Evolutionary conservation across 2,113 vertebrate species (phyloP), one percentile per base, ranked within the genome.

Genomic region (Leptodactylus fuscus): DNA sequence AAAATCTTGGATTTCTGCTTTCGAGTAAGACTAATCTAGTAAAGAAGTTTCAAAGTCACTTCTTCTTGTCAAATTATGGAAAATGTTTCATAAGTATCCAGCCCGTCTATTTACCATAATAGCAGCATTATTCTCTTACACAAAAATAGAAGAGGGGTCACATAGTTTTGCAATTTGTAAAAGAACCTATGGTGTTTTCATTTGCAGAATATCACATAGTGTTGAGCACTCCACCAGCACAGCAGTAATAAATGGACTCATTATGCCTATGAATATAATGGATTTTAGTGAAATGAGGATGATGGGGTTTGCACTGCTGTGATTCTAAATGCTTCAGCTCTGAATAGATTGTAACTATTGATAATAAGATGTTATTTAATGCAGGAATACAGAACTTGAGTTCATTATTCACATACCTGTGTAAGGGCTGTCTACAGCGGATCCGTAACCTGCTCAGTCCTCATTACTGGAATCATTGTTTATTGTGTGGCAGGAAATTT

Each of bases 351-450:
- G 4, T 51, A 41, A 81, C 58, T 81, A 48, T 48, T 51, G 41
- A 32, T 51, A 69, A 81, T 32, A 48, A 70, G 62, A 48, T 70
- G 80, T 34, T 46, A 81, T 81, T 29, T 27, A 44, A 16, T 5
- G 12, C 24, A 49, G 13, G 38, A 16, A 22, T 24, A n/a, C 20
- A 38, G 55, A 60, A 32, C n/a, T n/a, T n/a, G n/a, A n/a, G 41
- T 65, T 67, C 15, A 62, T 46, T 65, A 18, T 65, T 46, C 58
- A 22, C 2, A 38, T 44, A 22, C 60, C 36, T 27, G 18, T 20
- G 29, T 15, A 27, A 62, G 78, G 1, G 24, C 48, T 77, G 48
- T 77, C 48, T 44, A 9, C 41, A 44, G 41, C 9, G 41, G 9
- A 15, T 27, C 8, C 11, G 4, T 62, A 15, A 22, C 8, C n/a